Evolutionary conservation across 2,797 vertebrate species (phyloP).

Genomic region (Sciurus carolinensis): DNA sequence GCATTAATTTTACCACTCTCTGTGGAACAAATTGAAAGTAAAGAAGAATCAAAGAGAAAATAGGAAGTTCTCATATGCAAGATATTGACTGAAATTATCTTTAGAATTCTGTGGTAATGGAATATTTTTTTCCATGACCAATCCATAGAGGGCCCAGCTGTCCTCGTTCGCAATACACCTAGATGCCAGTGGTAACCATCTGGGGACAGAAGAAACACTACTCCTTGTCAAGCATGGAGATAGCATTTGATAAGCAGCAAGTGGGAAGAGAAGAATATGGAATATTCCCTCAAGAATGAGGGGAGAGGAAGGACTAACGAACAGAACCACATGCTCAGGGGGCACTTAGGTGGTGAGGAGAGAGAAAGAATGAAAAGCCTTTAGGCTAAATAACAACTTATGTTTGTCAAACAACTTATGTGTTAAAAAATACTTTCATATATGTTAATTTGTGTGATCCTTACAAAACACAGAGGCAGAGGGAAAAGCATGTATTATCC

Average conservation of each 20-base stretch:
- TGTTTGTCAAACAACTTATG: not conserved
- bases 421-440: not conserved
- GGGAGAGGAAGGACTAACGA: not conserved
- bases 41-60: not conserved
- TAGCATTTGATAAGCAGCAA: not conserved
- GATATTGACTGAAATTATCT: not conserved
- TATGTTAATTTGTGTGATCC: not conserved
- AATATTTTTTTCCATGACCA: not conserved
- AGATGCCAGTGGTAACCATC: not conserved
- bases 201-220: not conserved
- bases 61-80: not conserved
- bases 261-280: not conserved
- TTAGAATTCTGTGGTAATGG: not conserved
- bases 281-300: not conserved
- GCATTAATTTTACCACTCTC: slow-evolving; percentile 7
- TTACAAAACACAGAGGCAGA: not conserved
- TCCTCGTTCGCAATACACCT: not conserved
- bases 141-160: not conserved
- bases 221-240: not conserved
- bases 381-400: not conserved
- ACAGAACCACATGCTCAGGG: not conserved
- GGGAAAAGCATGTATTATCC: not conserved
- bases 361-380: not conserved
- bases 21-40: slow-evolving; percentile 61
- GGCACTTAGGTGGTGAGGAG: not conserved